A percentile compares a stretch with the other conserved stretches of the same genome.
Evolutionary conservation across 1,140 invertebrate genomes (phyloP).

Genomic region (Doryteuthis pealeii): DNA sequence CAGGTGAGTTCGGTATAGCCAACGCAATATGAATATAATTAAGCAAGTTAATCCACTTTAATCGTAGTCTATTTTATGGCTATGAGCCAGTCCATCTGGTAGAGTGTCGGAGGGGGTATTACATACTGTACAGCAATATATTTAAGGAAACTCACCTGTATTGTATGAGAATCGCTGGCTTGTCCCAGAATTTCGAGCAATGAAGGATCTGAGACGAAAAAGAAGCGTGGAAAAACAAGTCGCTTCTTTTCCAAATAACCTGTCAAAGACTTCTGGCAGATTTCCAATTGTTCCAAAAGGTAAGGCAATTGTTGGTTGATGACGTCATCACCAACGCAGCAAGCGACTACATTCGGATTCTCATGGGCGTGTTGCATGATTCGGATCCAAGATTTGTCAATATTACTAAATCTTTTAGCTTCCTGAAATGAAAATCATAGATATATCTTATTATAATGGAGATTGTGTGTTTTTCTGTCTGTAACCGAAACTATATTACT

Average conservation of each 20-base stretch:
- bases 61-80: too few relatives aligned
- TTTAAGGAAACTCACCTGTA: conserved; percentile 68
- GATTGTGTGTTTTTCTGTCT: too few relatives aligned
- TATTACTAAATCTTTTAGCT: conserved; percentile 79
- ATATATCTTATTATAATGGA: too few relatives aligned
- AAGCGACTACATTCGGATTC: conserved; percentile 88
- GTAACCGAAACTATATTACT: too few relatives aligned
- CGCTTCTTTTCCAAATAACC: conserved; percentile 95
- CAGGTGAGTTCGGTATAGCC: too few relatives aligned
- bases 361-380: conserved; percentile 96
- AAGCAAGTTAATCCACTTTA: too few relatives aligned
- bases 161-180: conserved; percentile 95
- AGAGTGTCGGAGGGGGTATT: too few relatives aligned
- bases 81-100: too few relatives aligned
- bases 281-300: conserved; percentile 94
- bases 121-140: neutral
- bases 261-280: too few relatives aligned
- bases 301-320: conserved; percentile 88
- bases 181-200: conserved; percentile 93
- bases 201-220: conserved; percentile 96
- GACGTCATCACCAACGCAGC: conserved; percentile 92
- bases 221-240: conserved; percentile 94
- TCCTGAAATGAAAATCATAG: conserved; percentile 55
- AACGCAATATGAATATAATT: too few relatives aligned
- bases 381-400: conserved; percentile 97